These are phyloP conservation scores for Drosophila subsilvestris DNA, from an alignment of 2,888 invertebrate genomes.

Conservation along the genomic window DNA sequence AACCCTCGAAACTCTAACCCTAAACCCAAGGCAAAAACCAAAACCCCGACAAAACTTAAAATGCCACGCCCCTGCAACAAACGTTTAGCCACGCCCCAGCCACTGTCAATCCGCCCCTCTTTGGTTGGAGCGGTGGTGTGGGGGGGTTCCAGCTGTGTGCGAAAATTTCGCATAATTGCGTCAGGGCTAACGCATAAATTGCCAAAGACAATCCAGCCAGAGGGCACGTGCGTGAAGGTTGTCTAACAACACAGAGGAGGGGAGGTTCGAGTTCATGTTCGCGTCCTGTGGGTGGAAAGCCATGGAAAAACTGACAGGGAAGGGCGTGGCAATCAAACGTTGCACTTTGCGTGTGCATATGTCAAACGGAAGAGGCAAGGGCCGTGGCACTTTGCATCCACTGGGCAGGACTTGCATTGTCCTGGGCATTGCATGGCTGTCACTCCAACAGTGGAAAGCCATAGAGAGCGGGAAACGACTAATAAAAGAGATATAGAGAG, in stretches of 20 bases:
- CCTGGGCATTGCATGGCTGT: conserved; percentile 67
- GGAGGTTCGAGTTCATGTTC: too few species aligned
- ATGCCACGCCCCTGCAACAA: conserved; percentile 49
- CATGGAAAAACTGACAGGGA: conserved; percentile 24
- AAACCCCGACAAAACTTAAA: conserved; percentile 64
- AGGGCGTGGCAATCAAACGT: conserved; percentile 55
- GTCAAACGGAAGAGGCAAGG: conserved; percentile 52
- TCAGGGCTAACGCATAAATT: conserved; percentile 77
- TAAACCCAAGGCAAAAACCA: conserved; percentile 11
- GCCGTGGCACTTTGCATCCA: conserved; percentile 1
- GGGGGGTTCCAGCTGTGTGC: conserved; percentile 57
- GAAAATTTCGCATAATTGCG: conserved; percentile 80
- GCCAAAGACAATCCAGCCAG: conserved; percentile 75
- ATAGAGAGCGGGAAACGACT: not conserved
- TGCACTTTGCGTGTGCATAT: conserved; percentile 73
- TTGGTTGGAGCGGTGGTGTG: not conserved
- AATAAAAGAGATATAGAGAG: not conserved
- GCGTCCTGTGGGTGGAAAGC: conserved; percentile 11
- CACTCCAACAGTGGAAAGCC: conserved; percentile 48
- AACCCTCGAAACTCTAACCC: conserved; percentile 30
- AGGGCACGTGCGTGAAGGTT: conserved; percentile 56
- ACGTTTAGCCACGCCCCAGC: conserved; percentile 68
- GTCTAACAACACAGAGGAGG: not conserved
- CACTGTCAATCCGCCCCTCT: conserved; percentile 1
- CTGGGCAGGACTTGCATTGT: conserved; percentile 34